A percentile compares a stretch with the other conserved stretches of the same genome.
Conservation (phyloP, 2,113 vertebrate species). For the Archilochus colubris region DNA sequence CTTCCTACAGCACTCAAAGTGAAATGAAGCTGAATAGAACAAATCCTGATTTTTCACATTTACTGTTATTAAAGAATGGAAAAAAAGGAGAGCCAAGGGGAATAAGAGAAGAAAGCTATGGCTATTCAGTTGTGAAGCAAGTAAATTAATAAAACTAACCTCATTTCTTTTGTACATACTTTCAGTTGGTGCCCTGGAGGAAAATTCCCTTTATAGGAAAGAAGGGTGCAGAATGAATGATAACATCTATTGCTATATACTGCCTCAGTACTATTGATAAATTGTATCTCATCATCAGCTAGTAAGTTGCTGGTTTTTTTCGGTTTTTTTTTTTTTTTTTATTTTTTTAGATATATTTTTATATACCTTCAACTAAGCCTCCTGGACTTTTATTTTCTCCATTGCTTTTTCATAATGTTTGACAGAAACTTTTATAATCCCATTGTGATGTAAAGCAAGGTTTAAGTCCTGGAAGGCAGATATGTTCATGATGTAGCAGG, state of each 20-base stretch:
- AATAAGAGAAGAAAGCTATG: constrained; percentile 72
- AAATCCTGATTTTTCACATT: constrained; percentile 79
- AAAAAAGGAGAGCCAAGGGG: constrained; percentile 75
- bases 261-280: constrained; percentile 22
- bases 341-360: background rate
- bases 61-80: constrained; percentile 78
- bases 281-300: background rate
- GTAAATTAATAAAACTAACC: constrained; percentile 82
- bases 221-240: background rate
- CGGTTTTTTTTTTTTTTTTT: background rate
- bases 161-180: constrained; percentile 71
- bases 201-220: constrained; percentile 58
- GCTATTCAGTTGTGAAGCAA: constrained; percentile 79
- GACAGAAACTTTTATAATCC: background rate
- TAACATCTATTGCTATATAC: background rate
- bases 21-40: constrained; percentile 80
- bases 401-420: background rate
- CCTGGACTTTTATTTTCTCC: background rate
- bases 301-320: background rate
- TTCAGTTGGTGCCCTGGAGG: constrained; percentile 71
- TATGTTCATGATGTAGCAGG: background rate
- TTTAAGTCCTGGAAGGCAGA: background rate
- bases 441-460: background rate
- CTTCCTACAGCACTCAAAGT: constrained; percentile 70
- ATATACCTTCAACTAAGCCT: background rate